Evolutionary conservation across 2,797 vertebrate species (phyloP).

Genomic region (Garrulus glandarius): DNA sequence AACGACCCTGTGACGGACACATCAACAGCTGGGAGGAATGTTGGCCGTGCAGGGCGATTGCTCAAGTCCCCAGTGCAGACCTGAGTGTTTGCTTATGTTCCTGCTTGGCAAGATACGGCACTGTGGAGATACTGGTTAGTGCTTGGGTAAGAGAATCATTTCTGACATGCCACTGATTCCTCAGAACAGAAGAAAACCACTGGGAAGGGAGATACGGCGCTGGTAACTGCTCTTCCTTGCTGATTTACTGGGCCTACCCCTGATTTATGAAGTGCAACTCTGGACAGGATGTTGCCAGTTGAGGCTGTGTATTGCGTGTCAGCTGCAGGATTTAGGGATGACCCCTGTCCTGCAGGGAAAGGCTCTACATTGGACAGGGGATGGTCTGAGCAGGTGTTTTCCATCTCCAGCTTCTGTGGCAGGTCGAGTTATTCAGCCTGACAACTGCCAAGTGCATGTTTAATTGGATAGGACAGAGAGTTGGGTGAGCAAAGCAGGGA

Average conservation of each 20-base stretch:
- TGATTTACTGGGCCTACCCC: neutral
- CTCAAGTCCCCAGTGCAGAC: slow-evolving; percentile 50
- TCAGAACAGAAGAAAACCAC: neutral
- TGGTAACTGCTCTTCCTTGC: slow-evolving; percentile 11
- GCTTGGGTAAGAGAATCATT: slow-evolving; percentile 30
- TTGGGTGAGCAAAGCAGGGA: neutral
- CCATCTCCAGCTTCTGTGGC: slow-evolving; percentile 16
- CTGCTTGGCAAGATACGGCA: slow-evolving; percentile 2
- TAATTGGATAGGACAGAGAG: neutral
- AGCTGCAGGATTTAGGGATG: slow-evolving; percentile 51
- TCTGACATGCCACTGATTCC: slow-evolving; percentile 44
- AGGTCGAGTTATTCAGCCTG: neutral
- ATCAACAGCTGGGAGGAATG: slow-evolving; percentile 55
- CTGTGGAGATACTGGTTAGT: slow-evolving; percentile 11
- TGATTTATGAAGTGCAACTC: slow-evolving; percentile 53
- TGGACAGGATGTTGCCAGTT: slow-evolving; percentile 50
- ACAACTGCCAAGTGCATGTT: slow-evolving; percentile 40
- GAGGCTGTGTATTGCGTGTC: neutral
- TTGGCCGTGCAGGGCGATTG: slow-evolving; percentile 3
- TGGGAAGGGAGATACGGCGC: neutral
- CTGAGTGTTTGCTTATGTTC: slow-evolving; percentile 58
- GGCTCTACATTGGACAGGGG: neutral
- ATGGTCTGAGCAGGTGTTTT: slow-evolving; percentile 47
- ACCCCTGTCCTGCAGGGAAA: neutral
- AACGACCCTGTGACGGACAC: neutral